A percentile compares a stretch with the other conserved stretches of the same genome.
These are phyloP conservation scores for Sinopyrophorus schimmeli DNA, from an alignment of 2,888 invertebrate genomes.

Conservation along the genomic window DNA sequence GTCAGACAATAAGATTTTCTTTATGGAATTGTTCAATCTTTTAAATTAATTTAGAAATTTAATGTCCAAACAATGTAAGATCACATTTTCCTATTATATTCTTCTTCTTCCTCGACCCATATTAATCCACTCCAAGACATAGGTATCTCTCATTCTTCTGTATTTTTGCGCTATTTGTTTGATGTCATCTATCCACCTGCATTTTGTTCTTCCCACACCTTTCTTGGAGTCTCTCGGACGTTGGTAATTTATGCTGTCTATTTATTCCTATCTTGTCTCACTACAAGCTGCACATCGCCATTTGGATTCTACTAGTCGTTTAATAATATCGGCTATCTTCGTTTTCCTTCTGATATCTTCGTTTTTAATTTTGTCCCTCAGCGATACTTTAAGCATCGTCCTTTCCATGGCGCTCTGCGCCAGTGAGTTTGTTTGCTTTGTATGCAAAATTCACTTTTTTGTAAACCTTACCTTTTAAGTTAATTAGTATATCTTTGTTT, in stretches of 20 bases:
- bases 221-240: not conserved
- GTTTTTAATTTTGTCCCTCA: not conserved
- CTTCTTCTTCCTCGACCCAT: too few relatives aligned
- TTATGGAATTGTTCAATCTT: too few relatives aligned
- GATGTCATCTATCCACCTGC: not conserved
- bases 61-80: too few relatives aligned
- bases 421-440: not conserved
- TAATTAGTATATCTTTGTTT: too few relatives aligned
- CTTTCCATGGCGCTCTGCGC: not conserved
- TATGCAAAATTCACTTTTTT: too few relatives aligned
- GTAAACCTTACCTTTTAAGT: too few relatives aligned
- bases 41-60: too few relatives aligned
- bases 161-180: not conserved
- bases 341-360: not conserved
- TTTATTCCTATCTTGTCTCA: not conserved
- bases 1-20: too few relatives aligned
- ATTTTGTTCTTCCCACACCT: not conserved
- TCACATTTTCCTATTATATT: too few relatives aligned
- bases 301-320: not conserved
- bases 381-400: not conserved
- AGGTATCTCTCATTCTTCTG: too few relatives aligned
- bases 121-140: too few relatives aligned
- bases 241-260: not conserved
- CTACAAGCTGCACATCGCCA: not conserved
- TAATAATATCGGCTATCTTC: not conserved